phyloP scores from a whole-genome alignment of 53 echinoderm and acorn worm genomes.

The Luidia sarsii region DNA sequence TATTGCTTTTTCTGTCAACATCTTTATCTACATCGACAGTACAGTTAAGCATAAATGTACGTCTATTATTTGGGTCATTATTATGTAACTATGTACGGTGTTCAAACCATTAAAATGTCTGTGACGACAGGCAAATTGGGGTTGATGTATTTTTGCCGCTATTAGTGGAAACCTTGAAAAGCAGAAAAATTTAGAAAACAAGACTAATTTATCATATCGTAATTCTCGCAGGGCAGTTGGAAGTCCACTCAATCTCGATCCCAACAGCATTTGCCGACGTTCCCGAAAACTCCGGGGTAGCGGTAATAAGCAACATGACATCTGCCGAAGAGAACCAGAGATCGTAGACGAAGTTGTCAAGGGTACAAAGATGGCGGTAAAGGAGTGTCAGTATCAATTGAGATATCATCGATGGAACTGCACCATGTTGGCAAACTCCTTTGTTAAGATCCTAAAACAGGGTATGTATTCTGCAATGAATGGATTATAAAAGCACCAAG shows the following conservation, averaged over 20 bases:
- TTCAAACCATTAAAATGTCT: too few species aligned
- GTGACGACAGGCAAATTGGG: too few species aligned
- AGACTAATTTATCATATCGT: too few species aligned
- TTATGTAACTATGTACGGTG: too few species aligned
- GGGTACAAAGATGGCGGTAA: constrained; percentile 78
- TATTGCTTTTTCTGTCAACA: too few species aligned
- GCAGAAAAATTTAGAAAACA: too few species aligned
- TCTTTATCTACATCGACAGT: too few species aligned
- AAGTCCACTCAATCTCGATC: constrained; percentile 94
- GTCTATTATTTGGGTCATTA: too few species aligned
- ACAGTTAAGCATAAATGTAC: too few species aligned
- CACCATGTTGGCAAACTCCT: constrained; percentile 77
- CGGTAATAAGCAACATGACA: constrained; percentile 77
- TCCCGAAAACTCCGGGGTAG: constrained; percentile 78
- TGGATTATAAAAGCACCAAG: too few species aligned
- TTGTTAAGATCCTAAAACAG: constrained; percentile 86
- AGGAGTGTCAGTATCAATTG: constrained; percentile 87
- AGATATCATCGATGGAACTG: constrained; percentile 91
- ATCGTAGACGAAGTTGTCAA: constrained; percentile 87
- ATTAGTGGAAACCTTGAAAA: too few species aligned
- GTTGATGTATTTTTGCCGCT: too few species aligned
- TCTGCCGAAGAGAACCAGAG: constrained; percentile 95
- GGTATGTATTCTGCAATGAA: constrained; percentile 42
- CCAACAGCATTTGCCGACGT: constrained; percentile 91
- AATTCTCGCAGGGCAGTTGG: constrained; percentile 96